Evolutionary conservation across 2,797 vertebrate genomes (phyloP).

Genomic region (Danio choprae): DNA sequence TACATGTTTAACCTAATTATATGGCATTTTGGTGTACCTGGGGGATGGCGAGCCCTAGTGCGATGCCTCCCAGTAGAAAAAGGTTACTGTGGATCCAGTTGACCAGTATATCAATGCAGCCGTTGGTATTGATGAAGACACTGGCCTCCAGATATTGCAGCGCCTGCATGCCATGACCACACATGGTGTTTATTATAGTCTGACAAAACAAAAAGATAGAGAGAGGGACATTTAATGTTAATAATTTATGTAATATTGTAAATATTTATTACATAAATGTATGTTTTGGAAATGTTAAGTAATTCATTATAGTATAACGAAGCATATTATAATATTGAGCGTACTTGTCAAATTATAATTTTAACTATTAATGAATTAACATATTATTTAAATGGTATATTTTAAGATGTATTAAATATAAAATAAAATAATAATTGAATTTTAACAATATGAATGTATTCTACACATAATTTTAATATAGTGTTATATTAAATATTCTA

Average conservation of each 20-base stretch:
- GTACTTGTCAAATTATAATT: too few relatives aligned
- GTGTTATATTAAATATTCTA: too few relatives aligned
- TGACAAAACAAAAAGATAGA: constrained; percentile 59
- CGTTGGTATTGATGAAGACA: constrained; percentile 84
- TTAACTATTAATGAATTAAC: too few relatives aligned
- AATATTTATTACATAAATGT: not conserved
- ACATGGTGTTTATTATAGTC: constrained; percentile 94
- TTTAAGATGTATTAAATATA: too few relatives aligned
- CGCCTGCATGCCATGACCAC: constrained; percentile 85
- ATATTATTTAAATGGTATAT: too few relatives aligned
- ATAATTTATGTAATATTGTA: not conserved
- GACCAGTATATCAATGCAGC: constrained; percentile 93
- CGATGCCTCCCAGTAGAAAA: constrained; percentile 88
- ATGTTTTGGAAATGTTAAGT: too few relatives aligned
- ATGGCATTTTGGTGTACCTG: constrained; percentile 78
- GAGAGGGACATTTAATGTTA: not conserved
- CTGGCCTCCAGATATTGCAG: constrained; percentile 74
- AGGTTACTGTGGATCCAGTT: constrained; percentile 95
- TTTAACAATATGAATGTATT: too few relatives aligned
- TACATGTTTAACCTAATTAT: too few relatives aligned
- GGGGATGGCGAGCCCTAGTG: constrained; percentile 89
- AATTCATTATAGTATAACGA: too few relatives aligned
- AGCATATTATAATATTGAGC: too few relatives aligned
- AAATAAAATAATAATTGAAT: too few relatives aligned
- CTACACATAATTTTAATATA: too few relatives aligned